Percentiles rank a stretch among this genome's conserved stretches.
Evolutionary conservation across 2,113 vertebrate genomes (phyloP).

Genomic region (Myiopsitta monachus): DNA sequence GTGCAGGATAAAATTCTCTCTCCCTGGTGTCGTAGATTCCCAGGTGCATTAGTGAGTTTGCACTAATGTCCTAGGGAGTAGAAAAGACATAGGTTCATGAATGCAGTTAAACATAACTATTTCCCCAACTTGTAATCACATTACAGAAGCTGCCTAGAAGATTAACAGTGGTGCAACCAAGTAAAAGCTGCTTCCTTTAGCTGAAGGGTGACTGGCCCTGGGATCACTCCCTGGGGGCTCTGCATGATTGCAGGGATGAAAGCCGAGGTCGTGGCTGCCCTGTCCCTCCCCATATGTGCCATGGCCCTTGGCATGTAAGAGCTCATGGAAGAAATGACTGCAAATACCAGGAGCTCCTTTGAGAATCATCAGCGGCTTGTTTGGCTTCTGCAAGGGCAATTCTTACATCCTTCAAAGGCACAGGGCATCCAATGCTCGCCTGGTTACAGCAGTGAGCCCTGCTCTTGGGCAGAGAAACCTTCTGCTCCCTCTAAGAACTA

Average conservation of each 20-base stretch:
- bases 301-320: fast-evolving
- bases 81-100: neutral
- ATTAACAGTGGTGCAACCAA: neutral
- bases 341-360: neutral
- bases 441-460: neutral
- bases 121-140: neutral
- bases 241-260: neutral
- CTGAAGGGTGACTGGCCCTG: neutral
- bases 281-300: fast-evolving
- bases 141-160: neutral
- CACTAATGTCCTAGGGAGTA: neutral
- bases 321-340: neutral
- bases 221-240: neutral
- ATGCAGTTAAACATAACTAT: neutral
- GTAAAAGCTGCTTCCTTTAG: neutral
- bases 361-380: neutral
- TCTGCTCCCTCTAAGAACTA: neutral
- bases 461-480: neutral
- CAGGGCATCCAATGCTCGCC: fast-evolving
- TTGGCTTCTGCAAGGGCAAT: neutral
- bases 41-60: neutral
- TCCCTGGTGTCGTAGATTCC: fast-evolving
- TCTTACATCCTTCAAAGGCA: neutral
- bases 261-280: neutral
- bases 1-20: neutral